These are phyloP conservation scores for Dryoscopus gambensis DNA, from an alignment of 2,113 vertebrate genomes.

Conservation along the genomic window DNA sequence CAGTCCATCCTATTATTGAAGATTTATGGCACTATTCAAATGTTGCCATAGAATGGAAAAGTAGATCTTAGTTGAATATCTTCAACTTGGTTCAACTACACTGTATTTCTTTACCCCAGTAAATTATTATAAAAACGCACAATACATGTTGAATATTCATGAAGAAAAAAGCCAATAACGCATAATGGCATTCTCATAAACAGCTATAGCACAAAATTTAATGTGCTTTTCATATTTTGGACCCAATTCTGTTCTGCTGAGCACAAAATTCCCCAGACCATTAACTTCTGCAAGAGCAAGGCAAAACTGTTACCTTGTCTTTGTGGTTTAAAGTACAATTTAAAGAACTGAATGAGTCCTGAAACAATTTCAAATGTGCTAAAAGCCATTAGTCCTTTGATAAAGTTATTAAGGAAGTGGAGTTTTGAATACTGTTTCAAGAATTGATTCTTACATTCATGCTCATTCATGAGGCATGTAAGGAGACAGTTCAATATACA, in stretches of 20 bases:
- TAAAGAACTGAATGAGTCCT: background rate
- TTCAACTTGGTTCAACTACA: background rate
- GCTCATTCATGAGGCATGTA: background rate
- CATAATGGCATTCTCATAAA: background rate
- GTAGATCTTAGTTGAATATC: background rate
- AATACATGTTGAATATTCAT: background rate
- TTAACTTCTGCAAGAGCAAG: background rate
- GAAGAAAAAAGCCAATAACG: background rate
- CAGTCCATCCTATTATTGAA: background rate
- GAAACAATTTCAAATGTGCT: background rate
- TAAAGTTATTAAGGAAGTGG: background rate
- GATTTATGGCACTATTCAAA: background rate
- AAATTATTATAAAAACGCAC: background rate
- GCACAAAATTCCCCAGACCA: background rate
- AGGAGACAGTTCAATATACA: background rate
- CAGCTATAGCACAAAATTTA: background rate
- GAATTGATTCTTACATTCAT: background rate
- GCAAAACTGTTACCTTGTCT: background rate
- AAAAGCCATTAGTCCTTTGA: background rate
- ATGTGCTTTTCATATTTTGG: background rate
- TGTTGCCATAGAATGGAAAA: background rate
- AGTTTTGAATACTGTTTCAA: background rate
- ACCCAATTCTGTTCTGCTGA: background rate
- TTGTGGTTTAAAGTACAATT: background rate
- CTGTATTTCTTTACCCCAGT: background rate